Base-by-base conservation (phyloP, 1,140 invertebrate genomes). In the Diorhabda elongata region DNA sequence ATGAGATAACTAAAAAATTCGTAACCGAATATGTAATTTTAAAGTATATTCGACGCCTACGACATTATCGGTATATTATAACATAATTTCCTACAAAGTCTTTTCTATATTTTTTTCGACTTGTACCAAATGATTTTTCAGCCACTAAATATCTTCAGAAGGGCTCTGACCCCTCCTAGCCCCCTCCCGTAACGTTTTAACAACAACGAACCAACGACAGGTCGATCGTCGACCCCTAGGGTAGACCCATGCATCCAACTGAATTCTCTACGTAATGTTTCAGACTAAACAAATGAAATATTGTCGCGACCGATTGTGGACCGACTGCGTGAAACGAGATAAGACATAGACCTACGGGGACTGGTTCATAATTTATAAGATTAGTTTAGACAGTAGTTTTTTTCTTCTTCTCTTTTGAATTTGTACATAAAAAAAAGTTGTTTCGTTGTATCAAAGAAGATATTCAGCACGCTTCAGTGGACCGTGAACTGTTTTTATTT, bases 171-270 rank as follows among this genome's bases (percentile, higher is more conserved):
- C 47, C 47, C 47, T 52, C 47, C 47, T 6, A 52, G n/a, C 6
- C 47, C 47, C n/a, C 47, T 26, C 47, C 47, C 47, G 47, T 52
- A n/a, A 6, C 47, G 47, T n/a, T n/a, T 52, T 8, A 52, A 52
- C 47, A 52, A 52, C 47, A 52, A 52, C 47, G 47, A 52, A 6
- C 47, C 6, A 52, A 52, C 47, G 47, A 52, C 47, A 52, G 47
- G 47, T 52, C 47, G 47, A 52, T 52, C 47, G 47, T 52, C 47
- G 47, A 52, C 47, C 47, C n/a, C 47, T 52, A 52, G 47, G 47
- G 47, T 52, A 52, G 47, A 52, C n/a, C 47, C 47, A n/a, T 4
- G 6, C 47, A n/a, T n/a, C 47, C 47, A 8, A n/a, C n/a, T 2
- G 47, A 52, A 52, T n/a, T 52, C n/a, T n/a, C 2, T 8, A n/a